A percentile compares a stretch with the other conserved stretches of the same genome.
These are phyloP conservation scores for Nemotelus pantherinus DNA, from an alignment of 2,888 invertebrate species.

Conservation along the genomic window DNA sequence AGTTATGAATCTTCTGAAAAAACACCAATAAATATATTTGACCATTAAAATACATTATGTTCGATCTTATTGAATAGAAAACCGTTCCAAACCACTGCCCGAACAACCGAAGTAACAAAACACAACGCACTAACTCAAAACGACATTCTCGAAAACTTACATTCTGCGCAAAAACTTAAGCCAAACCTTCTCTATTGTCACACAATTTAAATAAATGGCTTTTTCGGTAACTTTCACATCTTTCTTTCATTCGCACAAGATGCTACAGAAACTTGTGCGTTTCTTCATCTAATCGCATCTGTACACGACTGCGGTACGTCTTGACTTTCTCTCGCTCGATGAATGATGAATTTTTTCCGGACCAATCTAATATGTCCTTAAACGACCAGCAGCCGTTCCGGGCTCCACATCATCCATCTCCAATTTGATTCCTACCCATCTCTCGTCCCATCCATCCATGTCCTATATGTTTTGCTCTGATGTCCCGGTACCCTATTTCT, in stretches of 20 bases:
- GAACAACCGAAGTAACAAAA: not conserved
- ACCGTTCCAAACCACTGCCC: not conserved
- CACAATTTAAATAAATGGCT: constrained; percentile 43
- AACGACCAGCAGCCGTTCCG: constrained; percentile 1
- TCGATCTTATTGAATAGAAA: too few species aligned
- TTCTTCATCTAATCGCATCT: constrained; percentile 19
- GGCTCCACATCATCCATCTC: constrained; percentile 6
- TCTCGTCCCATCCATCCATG: not conserved
- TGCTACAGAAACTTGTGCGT: constrained; percentile 10
- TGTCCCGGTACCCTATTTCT: not conserved
- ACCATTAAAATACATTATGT: too few species aligned
- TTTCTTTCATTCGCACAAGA: not conserved
- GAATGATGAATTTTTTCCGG: constrained; percentile 26
- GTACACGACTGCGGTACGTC: constrained; percentile 5
- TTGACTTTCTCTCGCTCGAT: not conserved
- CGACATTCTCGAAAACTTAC: not conserved
- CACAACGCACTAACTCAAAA: not conserved
- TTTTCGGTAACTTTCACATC: constrained; percentile 13
- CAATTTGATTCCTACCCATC: constrained; percentile 6
- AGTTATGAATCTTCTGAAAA: too few species aligned
- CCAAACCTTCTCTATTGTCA: not conserved
- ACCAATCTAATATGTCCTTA: constrained; percentile 30
- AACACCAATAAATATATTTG: too few species aligned
- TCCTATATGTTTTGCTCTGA: not conserved
- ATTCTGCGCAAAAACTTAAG: constrained; percentile 6